Conservation (phyloP, 2,113 vertebrate genomes). For the Ariopsis seemanni region DNA sequence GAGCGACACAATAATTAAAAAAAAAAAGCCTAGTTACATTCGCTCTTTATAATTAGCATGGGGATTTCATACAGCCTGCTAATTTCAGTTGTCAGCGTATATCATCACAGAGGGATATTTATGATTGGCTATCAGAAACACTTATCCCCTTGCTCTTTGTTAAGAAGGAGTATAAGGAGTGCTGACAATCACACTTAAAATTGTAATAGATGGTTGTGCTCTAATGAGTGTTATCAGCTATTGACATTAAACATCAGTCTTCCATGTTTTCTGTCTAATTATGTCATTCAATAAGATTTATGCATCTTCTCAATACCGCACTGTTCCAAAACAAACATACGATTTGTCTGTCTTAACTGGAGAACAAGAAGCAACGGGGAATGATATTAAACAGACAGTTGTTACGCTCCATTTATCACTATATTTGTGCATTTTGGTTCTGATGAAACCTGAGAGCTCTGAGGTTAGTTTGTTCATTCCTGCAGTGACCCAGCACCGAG, state of each 20-base stretch:
- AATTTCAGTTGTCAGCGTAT: constrained; percentile 53
- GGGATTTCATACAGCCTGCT: constrained; percentile 60
- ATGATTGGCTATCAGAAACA: constrained; percentile 51
- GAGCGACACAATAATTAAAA: constrained; percentile 73
- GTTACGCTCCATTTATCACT: constrained; percentile 1
- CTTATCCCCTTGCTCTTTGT: constrained; percentile 47
- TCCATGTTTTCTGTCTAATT: not conserved
- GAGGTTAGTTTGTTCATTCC: constrained; percentile 51
- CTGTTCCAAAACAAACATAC: not conserved
- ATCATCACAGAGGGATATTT: constrained; percentile 61
- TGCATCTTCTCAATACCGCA: not conserved
- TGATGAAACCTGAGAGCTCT: constrained; percentile 17
- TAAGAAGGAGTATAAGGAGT: not conserved
- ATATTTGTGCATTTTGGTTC: not conserved
- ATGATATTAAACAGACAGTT: not conserved
- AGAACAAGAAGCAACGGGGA: not conserved
- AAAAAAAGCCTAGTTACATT: constrained; percentile 69
- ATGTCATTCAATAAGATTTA: constrained; percentile 12
- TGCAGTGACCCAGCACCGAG: constrained; percentile 48
- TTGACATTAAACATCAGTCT: not conserved
- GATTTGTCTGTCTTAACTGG: not conserved
- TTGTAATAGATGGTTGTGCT: constrained; percentile 25
- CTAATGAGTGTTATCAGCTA: constrained; percentile 16
- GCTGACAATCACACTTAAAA: constrained; percentile 27
- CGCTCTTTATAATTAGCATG: constrained; percentile 70